Conservation (phyloP, 53 echinoderm and acorn worm genomes). For the Holothuria scabra region DNA sequence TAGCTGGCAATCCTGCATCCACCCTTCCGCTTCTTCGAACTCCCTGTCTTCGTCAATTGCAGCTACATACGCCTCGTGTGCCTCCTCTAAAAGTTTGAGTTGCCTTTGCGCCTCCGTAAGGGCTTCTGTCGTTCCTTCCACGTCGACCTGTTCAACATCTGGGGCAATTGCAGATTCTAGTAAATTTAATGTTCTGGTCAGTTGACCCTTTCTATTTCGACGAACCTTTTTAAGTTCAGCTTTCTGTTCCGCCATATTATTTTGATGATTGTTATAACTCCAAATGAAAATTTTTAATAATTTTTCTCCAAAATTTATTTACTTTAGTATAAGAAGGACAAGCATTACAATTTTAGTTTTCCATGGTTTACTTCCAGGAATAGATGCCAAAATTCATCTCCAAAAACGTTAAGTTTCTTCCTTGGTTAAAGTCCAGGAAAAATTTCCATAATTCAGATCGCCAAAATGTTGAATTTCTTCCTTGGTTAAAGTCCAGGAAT, state of each 20-base stretch:
- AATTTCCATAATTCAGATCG: too few relatives aligned
- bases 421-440: too few relatives aligned
- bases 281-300: too few relatives aligned
- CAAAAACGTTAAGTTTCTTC: too few relatives aligned
- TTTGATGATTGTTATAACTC: too few relatives aligned
- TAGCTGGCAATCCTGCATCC: slow-evolving; percentile 45
- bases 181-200: slow-evolving; percentile 43
- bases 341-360: too few relatives aligned
- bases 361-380: not conserved
- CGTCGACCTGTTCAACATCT: slow-evolving; percentile 19
- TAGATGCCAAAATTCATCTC: too few relatives aligned
- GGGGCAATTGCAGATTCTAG: not conserved
- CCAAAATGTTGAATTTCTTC: too few relatives aligned
- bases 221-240: not conserved
- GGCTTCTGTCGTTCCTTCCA: not conserved
- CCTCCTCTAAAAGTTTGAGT: slow-evolving; percentile 4
- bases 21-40: slow-evolving; percentile 21
- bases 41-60: slow-evolving; percentile 14
- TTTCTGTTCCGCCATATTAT: slow-evolving; percentile 2
- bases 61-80: slow-evolving; percentile 14
- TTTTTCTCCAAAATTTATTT: too few relatives aligned
- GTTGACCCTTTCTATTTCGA: slow-evolving; percentile 18
- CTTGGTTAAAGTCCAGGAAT: too few relatives aligned
- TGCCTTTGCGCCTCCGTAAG: slow-evolving; percentile 1
- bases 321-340: too few relatives aligned